phyloP scores from a whole-genome alignment of 1,140 invertebrate species.

The Bradynema listronoti region DNA sequence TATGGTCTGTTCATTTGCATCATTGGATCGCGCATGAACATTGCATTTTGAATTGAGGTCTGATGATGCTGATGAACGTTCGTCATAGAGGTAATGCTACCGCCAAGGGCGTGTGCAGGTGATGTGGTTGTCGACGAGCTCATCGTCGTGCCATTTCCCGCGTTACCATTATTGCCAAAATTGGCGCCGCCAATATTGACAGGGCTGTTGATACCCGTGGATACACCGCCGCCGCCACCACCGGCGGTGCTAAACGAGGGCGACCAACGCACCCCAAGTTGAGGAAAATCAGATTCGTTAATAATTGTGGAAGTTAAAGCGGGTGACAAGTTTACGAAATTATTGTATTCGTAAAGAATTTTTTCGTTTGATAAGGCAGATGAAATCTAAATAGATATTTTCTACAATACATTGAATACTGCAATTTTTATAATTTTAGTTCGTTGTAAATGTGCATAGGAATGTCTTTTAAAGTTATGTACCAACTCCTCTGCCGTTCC shows the following conservation, averaged over 20 bases:
- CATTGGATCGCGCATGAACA: background rate
- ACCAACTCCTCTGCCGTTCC: too few relatives aligned
- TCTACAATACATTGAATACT: too few relatives aligned
- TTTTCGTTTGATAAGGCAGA: too few relatives aligned
- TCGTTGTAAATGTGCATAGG: too few relatives aligned
- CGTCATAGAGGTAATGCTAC: background rate
- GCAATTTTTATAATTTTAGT: too few relatives aligned
- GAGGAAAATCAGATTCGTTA: constrained; percentile 11
- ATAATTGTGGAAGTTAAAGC: constrained; percentile 16
- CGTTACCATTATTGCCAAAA: too few relatives aligned
- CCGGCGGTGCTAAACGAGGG: constrained; percentile 4
- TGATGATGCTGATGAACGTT: background rate
- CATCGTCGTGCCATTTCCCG: too few relatives aligned
- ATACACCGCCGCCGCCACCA: background rate
- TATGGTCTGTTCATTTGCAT: background rate
- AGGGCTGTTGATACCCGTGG: constrained; percentile 5
- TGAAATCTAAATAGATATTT: too few relatives aligned
- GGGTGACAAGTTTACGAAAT: background rate
- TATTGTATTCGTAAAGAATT: too few relatives aligned
- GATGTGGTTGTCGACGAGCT: too few relatives aligned
- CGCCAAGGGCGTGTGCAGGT: background rate
- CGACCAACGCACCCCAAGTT: constrained; percentile 9
- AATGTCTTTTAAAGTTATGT: too few relatives aligned
- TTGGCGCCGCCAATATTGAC: background rate
- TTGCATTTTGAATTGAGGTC: constrained; percentile 1